A percentile compares a stretch with the other conserved stretches of the same genome.
Evolutionary conservation across 2,888 invertebrate genomes (phyloP).

Genomic region (Tipula lateralis): DNA sequence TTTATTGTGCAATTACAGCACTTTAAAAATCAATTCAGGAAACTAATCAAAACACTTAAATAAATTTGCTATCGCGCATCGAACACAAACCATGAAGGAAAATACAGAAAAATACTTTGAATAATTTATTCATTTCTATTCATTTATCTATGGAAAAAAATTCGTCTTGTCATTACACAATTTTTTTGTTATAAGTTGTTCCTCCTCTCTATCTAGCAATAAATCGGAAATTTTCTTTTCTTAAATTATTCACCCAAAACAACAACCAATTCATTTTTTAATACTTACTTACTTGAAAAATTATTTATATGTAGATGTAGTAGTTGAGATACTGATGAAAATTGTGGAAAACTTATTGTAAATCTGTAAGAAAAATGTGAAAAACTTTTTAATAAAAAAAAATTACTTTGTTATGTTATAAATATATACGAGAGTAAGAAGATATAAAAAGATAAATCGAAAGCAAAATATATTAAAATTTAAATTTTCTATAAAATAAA

Average conservation of each 20-base stretch:
- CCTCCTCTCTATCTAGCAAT: neutral
- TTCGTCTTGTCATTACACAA: neutral
- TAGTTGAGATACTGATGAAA: neutral
- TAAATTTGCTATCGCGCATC: neutral
- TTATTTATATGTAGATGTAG: neutral
- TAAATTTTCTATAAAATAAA: neutral
- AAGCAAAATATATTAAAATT: neutral
- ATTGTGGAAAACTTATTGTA: neutral
- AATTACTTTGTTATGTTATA: neutral
- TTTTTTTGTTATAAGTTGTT: neutral
- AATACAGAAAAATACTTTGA: neutral
- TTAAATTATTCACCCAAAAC: neutral
- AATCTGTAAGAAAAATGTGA: neutral
- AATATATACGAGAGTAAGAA: too few relatives aligned
- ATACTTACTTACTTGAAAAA: neutral
- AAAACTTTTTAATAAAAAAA: neutral
- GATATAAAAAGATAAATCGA: neutral
- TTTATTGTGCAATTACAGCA: neutral
- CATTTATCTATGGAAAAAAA: neutral
- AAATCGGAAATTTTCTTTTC: neutral
- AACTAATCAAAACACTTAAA: neutral
- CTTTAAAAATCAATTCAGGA: constrained; percentile 19
- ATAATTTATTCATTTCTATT: constrained; percentile 19
- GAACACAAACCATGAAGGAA: neutral
- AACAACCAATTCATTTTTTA: neutral